These are phyloP conservation scores for Microcebus jonahi DNA, from an alignment of 2,113 vertebrate species.

Conservation along the genomic window DNA sequence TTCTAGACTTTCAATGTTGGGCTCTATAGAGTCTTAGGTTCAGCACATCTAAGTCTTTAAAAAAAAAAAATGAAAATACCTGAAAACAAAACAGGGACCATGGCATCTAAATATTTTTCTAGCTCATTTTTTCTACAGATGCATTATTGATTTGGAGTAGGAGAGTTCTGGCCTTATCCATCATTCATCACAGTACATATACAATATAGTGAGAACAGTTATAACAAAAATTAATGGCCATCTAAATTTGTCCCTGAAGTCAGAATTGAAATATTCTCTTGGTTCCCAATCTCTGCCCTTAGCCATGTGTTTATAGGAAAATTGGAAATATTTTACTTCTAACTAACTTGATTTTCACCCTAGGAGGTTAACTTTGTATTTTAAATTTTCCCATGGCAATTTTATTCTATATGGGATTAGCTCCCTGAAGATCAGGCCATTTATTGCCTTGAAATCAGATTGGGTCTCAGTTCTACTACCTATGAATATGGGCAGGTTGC, in stretches of 20 bases:
- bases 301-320: neutral
- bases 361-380: neutral
- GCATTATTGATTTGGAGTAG: neutral
- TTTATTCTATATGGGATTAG: slow-evolving; percentile 5
- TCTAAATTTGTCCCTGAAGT: neutral
- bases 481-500: neutral
- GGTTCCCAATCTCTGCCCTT: neutral
- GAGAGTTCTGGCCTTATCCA: neutral
- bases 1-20: neutral
- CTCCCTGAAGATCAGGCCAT: neutral
- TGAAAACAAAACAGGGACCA: neutral
- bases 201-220: neutral
- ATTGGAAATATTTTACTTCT: slow-evolving; percentile 34
- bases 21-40: neutral
- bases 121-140: neutral
- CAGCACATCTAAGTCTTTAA: neutral
- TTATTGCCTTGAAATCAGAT: neutral
- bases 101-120: neutral
- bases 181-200: neutral
- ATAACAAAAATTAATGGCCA: neutral
- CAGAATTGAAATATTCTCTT: neutral
- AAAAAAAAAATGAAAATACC: neutral
- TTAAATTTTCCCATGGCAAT: neutral
- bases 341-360: slow-evolving; percentile 13
- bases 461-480: neutral